Evolutionary conservation across 2,113 vertebrate genomes (phyloP).

Genomic region (Eubucco bourcierii): DNA sequence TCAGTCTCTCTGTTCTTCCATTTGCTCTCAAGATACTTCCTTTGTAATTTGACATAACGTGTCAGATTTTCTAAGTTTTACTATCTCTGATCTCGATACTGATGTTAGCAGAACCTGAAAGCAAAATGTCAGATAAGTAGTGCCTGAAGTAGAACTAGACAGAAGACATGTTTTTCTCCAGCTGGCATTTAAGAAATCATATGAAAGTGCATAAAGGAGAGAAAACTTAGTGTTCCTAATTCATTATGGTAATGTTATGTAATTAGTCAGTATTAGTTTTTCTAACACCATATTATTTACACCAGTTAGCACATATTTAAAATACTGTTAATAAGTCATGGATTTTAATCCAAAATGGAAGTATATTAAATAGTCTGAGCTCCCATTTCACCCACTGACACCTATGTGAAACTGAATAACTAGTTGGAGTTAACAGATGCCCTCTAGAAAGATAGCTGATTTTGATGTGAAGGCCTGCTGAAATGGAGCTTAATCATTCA

Average conservation of each 20-base stretch:
- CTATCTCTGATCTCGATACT: constrained; percentile 42
- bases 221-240: neutral
- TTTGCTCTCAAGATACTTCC: constrained; percentile 10
- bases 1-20: constrained; percentile 22
- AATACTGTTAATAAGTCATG: neutral
- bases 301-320: neutral
- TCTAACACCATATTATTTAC: neutral
- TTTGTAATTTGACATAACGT: constrained; percentile 31
- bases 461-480: neutral
- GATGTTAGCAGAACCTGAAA: constrained; percentile 38
- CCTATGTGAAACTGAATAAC: neutral
- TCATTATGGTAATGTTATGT: constrained; percentile 7
- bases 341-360: neutral
- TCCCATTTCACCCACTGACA: neutral
- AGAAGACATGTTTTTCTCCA: constrained; percentile 33
- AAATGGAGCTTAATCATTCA: neutral
- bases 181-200: constrained; percentile 14
- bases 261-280: neutral
- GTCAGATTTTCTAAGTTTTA: constrained; percentile 20
- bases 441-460: neutral
- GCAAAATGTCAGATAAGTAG: constrained; percentile 20
- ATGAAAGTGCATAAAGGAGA: constrained; percentile 7
- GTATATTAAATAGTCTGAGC: neutral
- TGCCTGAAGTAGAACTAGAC: constrained; percentile 22
- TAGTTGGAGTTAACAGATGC: neutral